phyloP scores from a whole-genome alignment of 92 coral and sea anemone species.

The Palythoa grandiflora region DNA sequence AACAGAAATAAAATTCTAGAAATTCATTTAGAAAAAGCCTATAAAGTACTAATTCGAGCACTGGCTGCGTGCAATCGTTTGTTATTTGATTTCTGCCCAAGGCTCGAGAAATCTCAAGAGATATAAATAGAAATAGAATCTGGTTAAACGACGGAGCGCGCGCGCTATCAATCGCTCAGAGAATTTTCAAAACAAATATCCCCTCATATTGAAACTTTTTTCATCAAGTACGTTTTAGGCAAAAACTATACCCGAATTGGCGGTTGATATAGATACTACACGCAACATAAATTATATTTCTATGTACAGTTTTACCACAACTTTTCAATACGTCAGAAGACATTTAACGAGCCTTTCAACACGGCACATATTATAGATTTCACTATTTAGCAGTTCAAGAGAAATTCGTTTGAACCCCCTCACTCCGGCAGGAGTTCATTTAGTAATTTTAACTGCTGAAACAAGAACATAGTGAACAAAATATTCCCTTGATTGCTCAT shows the following conservation, averaged over 20 bases:
- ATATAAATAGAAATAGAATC: slow-evolving; percentile 33
- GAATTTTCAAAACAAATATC: slow-evolving; percentile 15
- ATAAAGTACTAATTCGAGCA: background rate
- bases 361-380: slow-evolving; percentile 27
- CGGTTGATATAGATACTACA: background rate
- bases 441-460: slow-evolving; percentile 22
- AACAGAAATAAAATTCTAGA: slow-evolving; percentile 27
- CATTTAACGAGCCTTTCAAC: slow-evolving; percentile 35
- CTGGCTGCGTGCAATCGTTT: background rate
- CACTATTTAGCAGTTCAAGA: slow-evolving; percentile 35
- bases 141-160: slow-evolving; percentile 5
- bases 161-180: slow-evolving; percentile 23
- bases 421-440: slow-evolving; percentile 29
- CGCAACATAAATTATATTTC: background rate
- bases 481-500: slow-evolving; percentile 10
- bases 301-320: background rate
- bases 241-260: slow-evolving; percentile 13
- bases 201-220: slow-evolving; percentile 11
- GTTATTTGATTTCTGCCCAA: slow-evolving; percentile 8
- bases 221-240: slow-evolving; percentile 9
- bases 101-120: background rate
- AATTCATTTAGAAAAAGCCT: background rate
- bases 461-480: slow-evolving; percentile 1
- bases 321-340: background rate
- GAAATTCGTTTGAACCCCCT: background rate